Base-by-base conservation (phyloP, 2,888 invertebrate genomes). In the Agrochola lychnidis region DNA sequence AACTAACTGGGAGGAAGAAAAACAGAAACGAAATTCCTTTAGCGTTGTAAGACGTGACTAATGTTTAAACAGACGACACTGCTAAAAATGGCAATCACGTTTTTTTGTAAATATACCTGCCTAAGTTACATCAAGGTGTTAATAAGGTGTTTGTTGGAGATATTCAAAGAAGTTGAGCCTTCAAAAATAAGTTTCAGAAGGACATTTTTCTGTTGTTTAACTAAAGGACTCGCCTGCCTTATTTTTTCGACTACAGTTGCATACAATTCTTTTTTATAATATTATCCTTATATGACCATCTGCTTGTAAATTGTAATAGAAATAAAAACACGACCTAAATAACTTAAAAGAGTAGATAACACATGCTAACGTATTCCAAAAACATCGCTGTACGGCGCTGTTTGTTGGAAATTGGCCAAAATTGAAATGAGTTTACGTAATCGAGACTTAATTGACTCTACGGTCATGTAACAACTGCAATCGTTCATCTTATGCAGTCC, bases 381-480 rank as follows among this genome's bases (percentile, higher is more conserved):
- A 78, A 61, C 57, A 68, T 56, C 25, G 72, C 19, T 72, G 10
- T 57, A 36, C 12, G 51, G 59, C 51, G 42, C 19, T 53, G 59
- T 51, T 80, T 22, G 69, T 73, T 87, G 87, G 81, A 75, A 42
- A 45, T 74, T 74, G 30, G 79, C 87, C 84, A 87, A 87, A 78
- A 83, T 82, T 81, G 40, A 76, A 78, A 80, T 78, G 64, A 76
- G 78, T 78, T 87, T 85, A 82, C 78, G 78, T 79, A 87, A 88
- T 76, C 71, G 67, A 69, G 45, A 76, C 62, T 69, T 82, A 73
- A 74, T 81, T 81, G 78, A 78, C 36, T 76, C 76, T 86, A 78
- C 80, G 75, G 73, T 83, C 79, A 86, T 81, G 77, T 86, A 88
- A 85, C 77, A 83, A 75, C 78, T 83, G 81, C 80, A 80, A 80